Evolutionary conservation across 1,140 invertebrate genomes (phyloP).

Genomic region (Bombus superbus): DNA sequence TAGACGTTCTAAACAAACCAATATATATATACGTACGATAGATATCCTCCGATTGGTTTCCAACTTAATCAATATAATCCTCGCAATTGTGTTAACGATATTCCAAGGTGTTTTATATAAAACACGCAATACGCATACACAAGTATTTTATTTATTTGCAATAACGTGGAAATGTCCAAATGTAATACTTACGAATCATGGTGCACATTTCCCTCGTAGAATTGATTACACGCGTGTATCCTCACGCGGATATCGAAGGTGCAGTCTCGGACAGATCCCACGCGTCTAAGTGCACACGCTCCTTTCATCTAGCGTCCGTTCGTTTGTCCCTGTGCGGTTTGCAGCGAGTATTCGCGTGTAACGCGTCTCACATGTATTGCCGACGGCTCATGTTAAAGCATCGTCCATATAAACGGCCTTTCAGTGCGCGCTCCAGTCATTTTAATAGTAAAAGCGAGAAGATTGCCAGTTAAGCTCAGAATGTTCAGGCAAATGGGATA

Average conservation of each 20-base stretch:
- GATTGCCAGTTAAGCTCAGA: neutral
- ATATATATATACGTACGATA: too few relatives aligned
- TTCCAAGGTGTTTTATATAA: too few relatives aligned
- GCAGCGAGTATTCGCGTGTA: slow-evolving; percentile 31
- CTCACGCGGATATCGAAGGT: slow-evolving; percentile 7
- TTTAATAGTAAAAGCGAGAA: slow-evolving; percentile 6
- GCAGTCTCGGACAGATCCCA: slow-evolving; percentile 48
- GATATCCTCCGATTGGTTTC: too few relatives aligned
- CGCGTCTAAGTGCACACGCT: slow-evolving; percentile 56
- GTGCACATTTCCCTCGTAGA: too few relatives aligned
- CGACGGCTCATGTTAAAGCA: slow-evolving; percentile 17
- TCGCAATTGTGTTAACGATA: too few relatives aligned
- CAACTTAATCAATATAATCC: too few relatives aligned
- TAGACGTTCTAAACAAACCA: too few relatives aligned
- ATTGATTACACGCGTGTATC: neutral
- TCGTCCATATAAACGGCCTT: slow-evolving; percentile 19
- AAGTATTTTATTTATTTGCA: too few relatives aligned
- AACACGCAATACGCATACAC: too few relatives aligned
- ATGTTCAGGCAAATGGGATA: neutral
- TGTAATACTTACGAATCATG: neutral
- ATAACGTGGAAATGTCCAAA: neutral
- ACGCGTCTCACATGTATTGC: neutral
- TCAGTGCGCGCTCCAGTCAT: slow-evolving; percentile 3
- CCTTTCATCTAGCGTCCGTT: slow-evolving; percentile 57
- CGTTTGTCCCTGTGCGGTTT: slow-evolving; percentile 59